Evolutionary conservation across 2,797 vertebrate genomes (phyloP).

Genomic region (Zalophus californianus): DNA sequence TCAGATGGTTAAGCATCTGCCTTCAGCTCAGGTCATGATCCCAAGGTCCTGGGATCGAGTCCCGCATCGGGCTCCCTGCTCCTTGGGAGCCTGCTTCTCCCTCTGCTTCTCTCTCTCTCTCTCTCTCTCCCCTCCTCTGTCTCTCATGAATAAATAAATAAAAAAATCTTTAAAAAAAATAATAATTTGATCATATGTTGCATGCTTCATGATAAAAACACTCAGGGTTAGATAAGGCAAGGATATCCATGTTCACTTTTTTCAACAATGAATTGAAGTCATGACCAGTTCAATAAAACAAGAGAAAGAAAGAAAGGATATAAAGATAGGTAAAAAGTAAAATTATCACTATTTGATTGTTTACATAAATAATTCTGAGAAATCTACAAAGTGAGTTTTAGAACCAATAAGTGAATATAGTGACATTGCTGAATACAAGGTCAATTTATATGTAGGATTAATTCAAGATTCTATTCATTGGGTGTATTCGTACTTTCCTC

Average conservation of each 20-base stretch:
- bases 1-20: too few species aligned
- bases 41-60: too few species aligned
- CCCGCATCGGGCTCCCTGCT: too few species aligned
- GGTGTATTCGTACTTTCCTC: neutral
- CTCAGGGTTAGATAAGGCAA: neutral
- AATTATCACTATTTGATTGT: neutral
- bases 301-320: neutral
- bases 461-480: neutral
- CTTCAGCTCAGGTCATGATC: too few species aligned
- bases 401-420: neutral
- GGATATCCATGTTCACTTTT: neutral
- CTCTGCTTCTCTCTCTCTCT: too few species aligned
- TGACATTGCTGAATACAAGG: neutral
- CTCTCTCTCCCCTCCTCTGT: too few species aligned
- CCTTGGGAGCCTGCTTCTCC: too few species aligned
- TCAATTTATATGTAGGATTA: neutral
- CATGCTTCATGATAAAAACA: neutral
- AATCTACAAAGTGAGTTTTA: neutral
- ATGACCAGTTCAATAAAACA: neutral
- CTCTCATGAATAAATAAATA: too few species aligned
- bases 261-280: neutral
- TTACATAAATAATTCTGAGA: neutral
- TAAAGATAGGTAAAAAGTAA: neutral
- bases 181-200: neutral
- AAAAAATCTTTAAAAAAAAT: too few species aligned